phyloP scores from a whole-genome alignment of 2,797 vertebrate genomes.

The Lateolabrax maculatus region DNA sequence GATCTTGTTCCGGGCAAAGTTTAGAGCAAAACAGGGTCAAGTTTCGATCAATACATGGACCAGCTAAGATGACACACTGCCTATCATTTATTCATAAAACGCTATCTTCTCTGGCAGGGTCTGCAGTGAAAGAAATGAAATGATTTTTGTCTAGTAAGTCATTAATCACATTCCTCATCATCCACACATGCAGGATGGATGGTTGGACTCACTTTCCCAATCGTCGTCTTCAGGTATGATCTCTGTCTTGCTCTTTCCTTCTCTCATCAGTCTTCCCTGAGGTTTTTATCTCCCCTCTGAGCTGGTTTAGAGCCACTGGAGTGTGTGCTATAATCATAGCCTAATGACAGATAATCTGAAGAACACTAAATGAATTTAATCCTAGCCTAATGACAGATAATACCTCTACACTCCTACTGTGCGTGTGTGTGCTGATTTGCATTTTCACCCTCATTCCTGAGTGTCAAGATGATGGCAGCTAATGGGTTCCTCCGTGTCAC shows the following conservation, averaged over 20 bases:
- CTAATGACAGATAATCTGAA: slow-evolving; percentile 69
- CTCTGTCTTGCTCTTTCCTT: background rate
- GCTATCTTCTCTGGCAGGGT: background rate
- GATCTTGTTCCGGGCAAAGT: slow-evolving; percentile 9
- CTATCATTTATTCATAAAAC: slow-evolving; percentile 48
- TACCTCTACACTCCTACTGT: slow-evolving; percentile 26
- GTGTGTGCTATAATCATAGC: slow-evolving; percentile 63
- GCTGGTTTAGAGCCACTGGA: slow-evolving; percentile 52
- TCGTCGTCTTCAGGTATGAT: slow-evolving; percentile 24
- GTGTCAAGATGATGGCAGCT: background rate
- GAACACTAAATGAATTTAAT: slow-evolving; percentile 70
- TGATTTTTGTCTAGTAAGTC: slow-evolving; percentile 16
- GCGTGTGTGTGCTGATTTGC: slow-evolving; percentile 32
- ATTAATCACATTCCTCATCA: slow-evolving; percentile 56
- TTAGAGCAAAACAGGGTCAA: slow-evolving; percentile 15
- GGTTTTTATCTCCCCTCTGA: slow-evolving; percentile 50
- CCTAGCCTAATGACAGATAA: slow-evolving; percentile 66
- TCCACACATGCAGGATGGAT: slow-evolving; percentile 22
- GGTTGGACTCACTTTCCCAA: slow-evolving; percentile 18
- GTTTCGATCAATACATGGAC: slow-evolving; percentile 32
- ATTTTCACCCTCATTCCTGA: slow-evolving; percentile 17
- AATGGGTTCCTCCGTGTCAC: slow-evolving; percentile 10
- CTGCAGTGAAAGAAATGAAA: slow-evolving; percentile 20
- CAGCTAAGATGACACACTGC: background rate
- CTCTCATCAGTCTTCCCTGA: slow-evolving; percentile 34